Evolutionary conservation across 2,797 vertebrate species (phyloP).

Genomic region (Gambusia yucatana): DNA sequence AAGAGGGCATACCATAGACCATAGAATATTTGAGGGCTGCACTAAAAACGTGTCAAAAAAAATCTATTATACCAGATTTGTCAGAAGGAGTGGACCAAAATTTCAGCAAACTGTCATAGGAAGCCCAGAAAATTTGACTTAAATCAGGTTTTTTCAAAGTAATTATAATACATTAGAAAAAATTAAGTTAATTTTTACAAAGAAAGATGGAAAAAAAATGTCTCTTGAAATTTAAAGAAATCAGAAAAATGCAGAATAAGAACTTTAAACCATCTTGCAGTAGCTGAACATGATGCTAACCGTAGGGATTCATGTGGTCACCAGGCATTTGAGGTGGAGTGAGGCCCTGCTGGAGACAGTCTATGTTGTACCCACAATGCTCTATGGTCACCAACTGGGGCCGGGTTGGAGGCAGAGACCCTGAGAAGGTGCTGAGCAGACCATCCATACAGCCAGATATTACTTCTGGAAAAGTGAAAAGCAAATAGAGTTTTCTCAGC

Average conservation of each 20-base stretch:
- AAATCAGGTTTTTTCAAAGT: neutral
- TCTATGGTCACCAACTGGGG: constrained; percentile 88
- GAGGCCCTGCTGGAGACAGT: constrained; percentile 93
- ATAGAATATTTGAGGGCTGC: neutral
- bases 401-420: constrained; percentile 80
- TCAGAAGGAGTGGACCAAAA: neutral
- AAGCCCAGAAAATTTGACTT: neutral
- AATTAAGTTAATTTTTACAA: neutral
- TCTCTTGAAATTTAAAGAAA: neutral
- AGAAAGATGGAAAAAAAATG: neutral
- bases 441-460: constrained; percentile 91
- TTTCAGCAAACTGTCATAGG: neutral
- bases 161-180: neutral
- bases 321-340: constrained; percentile 96
- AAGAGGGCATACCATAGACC: neutral
- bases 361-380: constrained; percentile 86
- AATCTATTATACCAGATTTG: neutral
- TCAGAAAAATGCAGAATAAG: neutral
- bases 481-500: neutral
- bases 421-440: constrained; percentile 89
- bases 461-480: constrained; percentile 35
- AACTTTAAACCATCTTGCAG: neutral
- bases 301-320: constrained; percentile 96
- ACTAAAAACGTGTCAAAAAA: neutral
- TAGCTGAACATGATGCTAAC: constrained; percentile 75